Base-by-base conservation (phyloP, 2,888 invertebrate species). In the Pseudococcus jackbeardsleyi region DNA sequence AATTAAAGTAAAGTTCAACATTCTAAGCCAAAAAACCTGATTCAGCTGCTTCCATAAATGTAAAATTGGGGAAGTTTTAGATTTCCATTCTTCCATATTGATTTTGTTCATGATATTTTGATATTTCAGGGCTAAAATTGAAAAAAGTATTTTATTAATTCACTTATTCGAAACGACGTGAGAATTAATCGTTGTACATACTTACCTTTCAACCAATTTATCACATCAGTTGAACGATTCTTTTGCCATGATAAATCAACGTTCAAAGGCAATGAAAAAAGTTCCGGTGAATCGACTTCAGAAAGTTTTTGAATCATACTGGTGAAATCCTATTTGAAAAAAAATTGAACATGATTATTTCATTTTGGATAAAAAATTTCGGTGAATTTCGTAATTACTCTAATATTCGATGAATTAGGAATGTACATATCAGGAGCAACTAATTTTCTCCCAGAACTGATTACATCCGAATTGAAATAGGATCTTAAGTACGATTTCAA, bases 251-350 rank as follows among this genome's bases (percentile, higher is more conserved):
- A 95, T 86, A 95, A 93, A 90, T 96, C 95, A 89, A 98, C 96
- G 91, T 98, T 98, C 86, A 95, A 95, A 0, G 98, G 96, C 84
- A 98, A 92, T 4, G 97, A 96, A 90, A 98, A 95, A 90, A 95
- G 94, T 8, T 94, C 93, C 0, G 97, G 96, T 17, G 94, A 92
- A 91, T 98, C 97, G 86, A 93, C 93, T 89, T 95, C 95, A 0
- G 96, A 94, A 79, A 97, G 92, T 46, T 93, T 93, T 86, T 94
- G 94, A 88, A 97, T 93, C 0, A 94, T 92, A 11, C 93, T 93
- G 5, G 94, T 90, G 90, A 95, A 95, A 86, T 95, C 96, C 94
- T 96, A 33, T 59, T 59, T n/a, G n/a, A 0, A n/a, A 9, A 22
- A 64, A 64, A 11, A 91, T 17, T 91, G 91, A 86, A 88, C 85